A percentile compares a stretch with the other conserved stretches of the same genome.
Conservation (phyloP, 2,888 invertebrate genomes). For the Amblyteles armatorius region DNA sequence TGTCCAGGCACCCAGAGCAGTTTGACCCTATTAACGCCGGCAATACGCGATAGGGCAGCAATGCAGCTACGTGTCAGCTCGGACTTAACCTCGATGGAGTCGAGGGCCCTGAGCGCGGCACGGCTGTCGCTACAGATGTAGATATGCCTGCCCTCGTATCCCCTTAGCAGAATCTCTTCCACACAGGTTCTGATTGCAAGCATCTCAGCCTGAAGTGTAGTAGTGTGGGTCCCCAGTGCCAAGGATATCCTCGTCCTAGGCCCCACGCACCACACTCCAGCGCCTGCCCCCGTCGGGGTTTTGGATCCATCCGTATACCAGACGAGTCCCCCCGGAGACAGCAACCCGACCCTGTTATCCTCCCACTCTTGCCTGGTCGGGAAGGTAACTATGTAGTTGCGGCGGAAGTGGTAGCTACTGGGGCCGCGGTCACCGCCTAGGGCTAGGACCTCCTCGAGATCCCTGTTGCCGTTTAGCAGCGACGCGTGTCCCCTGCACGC, state of each 20-base stretch:
- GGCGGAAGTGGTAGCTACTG: too few species aligned
- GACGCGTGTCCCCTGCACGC: neutral
- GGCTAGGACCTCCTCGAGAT: neutral
- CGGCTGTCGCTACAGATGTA: slow-evolving; percentile 28
- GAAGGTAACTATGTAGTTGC: too few species aligned
- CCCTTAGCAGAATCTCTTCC: neutral
- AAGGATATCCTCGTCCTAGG: too few species aligned
- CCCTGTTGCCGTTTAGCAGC: neutral
- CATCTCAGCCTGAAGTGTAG: too few species aligned
- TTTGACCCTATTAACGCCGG: slow-evolving; percentile 7
- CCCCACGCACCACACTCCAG: too few species aligned
- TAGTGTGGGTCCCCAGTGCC: neutral
- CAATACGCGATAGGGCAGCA: neutral
- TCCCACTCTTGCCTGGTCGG: neutral
- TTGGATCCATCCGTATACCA: neutral
- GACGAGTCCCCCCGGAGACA: slow-evolving; percentile 37
- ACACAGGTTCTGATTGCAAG: neutral
- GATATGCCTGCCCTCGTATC: slow-evolving; percentile 8
- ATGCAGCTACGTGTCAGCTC: neutral
- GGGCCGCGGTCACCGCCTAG: too few species aligned
- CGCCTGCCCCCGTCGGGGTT: too few species aligned
- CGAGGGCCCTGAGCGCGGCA: slow-evolving; percentile 14
- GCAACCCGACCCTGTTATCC: neutral
- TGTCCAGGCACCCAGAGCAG: slow-evolving; percentile 35
- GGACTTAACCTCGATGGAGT: slow-evolving; percentile 1